A percentile compares a stretch with the other conserved stretches of the same genome.
Evolutionary conservation across 1,140 invertebrate species (phyloP).

Genomic region (Manduca sexta): DNA sequence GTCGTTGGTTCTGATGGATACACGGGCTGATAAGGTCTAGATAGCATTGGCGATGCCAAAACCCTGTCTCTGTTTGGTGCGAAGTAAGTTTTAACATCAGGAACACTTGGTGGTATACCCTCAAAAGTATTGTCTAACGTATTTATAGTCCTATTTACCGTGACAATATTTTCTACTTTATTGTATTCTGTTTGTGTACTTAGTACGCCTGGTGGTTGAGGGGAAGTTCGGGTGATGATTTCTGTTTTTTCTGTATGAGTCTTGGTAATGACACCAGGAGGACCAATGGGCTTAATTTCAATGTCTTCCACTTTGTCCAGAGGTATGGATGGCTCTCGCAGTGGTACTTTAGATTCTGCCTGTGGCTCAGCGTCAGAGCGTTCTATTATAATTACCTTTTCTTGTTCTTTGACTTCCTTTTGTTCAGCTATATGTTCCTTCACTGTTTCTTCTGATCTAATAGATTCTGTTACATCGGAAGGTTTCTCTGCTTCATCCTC

Average conservation of each 20-base stretch:
- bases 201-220: constrained; percentile 34
- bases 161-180: constrained; percentile 58
- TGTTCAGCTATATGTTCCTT: constrained; percentile 16
- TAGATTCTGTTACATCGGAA: not conserved
- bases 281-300: constrained; percentile 62
- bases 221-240: constrained; percentile 52
- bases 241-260: constrained; percentile 52
- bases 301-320: constrained; percentile 63
- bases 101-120: constrained; percentile 41
- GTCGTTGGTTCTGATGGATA: constrained; percentile 41
- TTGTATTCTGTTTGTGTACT: constrained; percentile 63
- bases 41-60: constrained; percentile 38
- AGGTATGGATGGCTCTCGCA: constrained; percentile 54
- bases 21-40: constrained; percentile 42
- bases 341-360: constrained; percentile 32
- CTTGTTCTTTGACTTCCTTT: constrained; percentile 13
- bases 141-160: constrained; percentile 59
- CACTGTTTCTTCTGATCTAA: constrained; percentile 13
- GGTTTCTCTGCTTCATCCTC: constrained; percentile 13
- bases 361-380: constrained; percentile 13
- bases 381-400: not conserved
- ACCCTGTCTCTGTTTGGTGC: constrained; percentile 37
- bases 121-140: constrained; percentile 57
- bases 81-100: constrained; percentile 53
- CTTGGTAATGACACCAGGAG: constrained; percentile 49